Evolutionary conservation across 2,113 vertebrate species (phyloP).

Genomic region (Ceuthmochares aereus): DNA sequence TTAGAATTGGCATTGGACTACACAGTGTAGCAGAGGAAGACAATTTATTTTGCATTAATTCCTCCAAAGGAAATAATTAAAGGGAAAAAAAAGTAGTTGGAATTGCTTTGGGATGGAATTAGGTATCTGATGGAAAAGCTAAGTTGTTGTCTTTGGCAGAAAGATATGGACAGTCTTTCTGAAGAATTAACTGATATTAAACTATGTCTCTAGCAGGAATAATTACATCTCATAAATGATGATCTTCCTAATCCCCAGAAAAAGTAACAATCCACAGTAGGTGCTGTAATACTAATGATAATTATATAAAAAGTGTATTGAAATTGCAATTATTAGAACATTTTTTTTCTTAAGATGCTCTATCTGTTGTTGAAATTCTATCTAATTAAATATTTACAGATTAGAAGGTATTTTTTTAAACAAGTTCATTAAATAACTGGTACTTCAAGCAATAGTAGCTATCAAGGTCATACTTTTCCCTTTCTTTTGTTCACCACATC

Average conservation of each 20-base stretch:
- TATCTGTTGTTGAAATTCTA: background rate
- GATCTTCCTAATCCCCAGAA: background rate
- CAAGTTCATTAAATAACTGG: background rate
- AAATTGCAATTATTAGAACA: background rate
- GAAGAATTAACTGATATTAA: background rate
- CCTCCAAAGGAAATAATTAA: background rate
- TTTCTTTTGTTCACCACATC: background rate
- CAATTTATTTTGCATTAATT: background rate
- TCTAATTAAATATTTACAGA: background rate
- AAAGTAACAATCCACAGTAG: background rate
- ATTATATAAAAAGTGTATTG: background rate
- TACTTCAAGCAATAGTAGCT: background rate
- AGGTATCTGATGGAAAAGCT: background rate
- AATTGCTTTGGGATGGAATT: background rate
- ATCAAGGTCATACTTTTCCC: background rate
- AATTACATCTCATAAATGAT: background rate
- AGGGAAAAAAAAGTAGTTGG: background rate
- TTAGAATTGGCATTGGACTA: background rate
- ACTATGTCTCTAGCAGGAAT: background rate
- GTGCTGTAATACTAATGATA: background rate
- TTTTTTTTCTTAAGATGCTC: background rate
- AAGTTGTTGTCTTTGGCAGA: background rate
- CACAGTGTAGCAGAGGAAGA: background rate
- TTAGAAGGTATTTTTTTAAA: background rate
- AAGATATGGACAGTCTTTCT: background rate